Evolutionary conservation across 1,140 invertebrate genomes (phyloP).

Genomic region (Homalodisca vitripennis): DNA sequence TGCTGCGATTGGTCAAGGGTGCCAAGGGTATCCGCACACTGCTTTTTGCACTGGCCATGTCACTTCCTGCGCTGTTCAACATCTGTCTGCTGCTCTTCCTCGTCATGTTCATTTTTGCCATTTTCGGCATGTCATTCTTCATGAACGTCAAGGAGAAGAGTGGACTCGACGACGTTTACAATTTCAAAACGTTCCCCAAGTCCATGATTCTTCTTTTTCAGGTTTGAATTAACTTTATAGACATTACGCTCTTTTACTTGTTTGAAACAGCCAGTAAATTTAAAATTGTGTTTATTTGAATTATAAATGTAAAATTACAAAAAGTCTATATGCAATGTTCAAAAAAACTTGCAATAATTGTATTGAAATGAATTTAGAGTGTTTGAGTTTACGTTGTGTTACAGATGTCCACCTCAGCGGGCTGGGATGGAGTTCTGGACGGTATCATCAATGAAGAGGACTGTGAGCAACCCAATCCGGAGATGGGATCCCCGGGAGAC

Average conservation of each 20-base stretch:
- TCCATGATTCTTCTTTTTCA: constrained; percentile 98
- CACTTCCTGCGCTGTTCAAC: constrained; percentile 96
- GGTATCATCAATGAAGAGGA: constrained; percentile 95
- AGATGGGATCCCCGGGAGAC: constrained; percentile 83
- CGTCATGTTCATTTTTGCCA: constrained; percentile 99
- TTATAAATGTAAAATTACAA: not conserved
- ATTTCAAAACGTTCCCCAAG: constrained; percentile 98
- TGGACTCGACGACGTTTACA: constrained; percentile 95
- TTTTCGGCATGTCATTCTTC: constrained; percentile 99
- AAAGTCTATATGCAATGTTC: too few species aligned
- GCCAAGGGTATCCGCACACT: constrained; percentile 97
- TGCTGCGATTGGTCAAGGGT: constrained; percentile 94
- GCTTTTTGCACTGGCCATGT: constrained; percentile 97
- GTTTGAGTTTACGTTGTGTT: too few species aligned
- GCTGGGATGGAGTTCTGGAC: constrained; percentile 94
- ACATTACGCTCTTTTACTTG: not conserved
- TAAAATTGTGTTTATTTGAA: constrained; percentile 22
- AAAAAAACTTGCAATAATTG: too few species aligned
- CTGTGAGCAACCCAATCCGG: constrained; percentile 82
- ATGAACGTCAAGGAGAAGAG: constrained; percentile 94
- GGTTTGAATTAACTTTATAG: too few species aligned
- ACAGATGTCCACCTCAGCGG: constrained; percentile 97
- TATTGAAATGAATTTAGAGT: too few species aligned
- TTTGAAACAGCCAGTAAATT: too few species aligned
- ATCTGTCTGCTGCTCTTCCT: constrained; percentile 97